Percentiles rank a stretch among this genome's conserved stretches.
phyloP scores from a whole-genome alignment of 2,888 invertebrate genomes.

The Scrobipalpa costella region DNA sequence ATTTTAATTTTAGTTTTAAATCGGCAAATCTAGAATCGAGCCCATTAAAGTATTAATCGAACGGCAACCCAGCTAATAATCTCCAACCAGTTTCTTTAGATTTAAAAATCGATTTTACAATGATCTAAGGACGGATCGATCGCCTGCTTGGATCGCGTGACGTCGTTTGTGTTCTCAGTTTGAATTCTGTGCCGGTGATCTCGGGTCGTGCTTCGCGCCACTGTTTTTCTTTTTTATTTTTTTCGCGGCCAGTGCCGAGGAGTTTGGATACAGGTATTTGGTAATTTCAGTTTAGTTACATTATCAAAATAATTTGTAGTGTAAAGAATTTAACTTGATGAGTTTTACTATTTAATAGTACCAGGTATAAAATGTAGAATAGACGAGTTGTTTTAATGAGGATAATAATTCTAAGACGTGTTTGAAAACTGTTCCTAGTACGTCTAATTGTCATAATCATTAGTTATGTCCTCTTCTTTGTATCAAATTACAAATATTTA shows the following conservation, averaged over 20 bases:
- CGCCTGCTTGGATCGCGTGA: conserved; percentile 6
- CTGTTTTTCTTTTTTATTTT: conserved; percentile 37
- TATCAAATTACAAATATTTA: neutral
- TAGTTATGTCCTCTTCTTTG: neutral
- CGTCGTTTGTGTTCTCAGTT: conserved; percentile 52
- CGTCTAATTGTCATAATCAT: neutral
- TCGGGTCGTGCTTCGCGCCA: conserved; percentile 55
- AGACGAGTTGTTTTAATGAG: neutral
- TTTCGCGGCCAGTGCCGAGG: conserved; percentile 24
- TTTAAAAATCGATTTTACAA: conserved; percentile 26
- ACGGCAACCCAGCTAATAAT: conserved; percentile 19
- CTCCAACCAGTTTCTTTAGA: conserved; percentile 26
- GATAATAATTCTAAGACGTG: neutral
- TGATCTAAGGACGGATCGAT: conserved; percentile 23
- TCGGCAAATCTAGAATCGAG: too few species aligned
- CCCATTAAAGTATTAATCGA: conserved; percentile 4
- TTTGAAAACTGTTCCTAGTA: conserved; percentile 1
- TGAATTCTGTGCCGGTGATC: conserved; percentile 63
- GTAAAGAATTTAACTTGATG: neutral
- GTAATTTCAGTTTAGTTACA: neutral
- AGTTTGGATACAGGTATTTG: conserved; percentile 14
- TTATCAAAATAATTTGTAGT: neutral
- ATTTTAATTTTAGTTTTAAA: too few species aligned
- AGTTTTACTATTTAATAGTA: neutral
- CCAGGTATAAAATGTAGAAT: neutral